A percentile compares a stretch with the other conserved stretches of the same genome.
phyloP scores from a whole-genome alignment of 2,113 vertebrate genomes.

The Antechinus flavipes region DNA sequence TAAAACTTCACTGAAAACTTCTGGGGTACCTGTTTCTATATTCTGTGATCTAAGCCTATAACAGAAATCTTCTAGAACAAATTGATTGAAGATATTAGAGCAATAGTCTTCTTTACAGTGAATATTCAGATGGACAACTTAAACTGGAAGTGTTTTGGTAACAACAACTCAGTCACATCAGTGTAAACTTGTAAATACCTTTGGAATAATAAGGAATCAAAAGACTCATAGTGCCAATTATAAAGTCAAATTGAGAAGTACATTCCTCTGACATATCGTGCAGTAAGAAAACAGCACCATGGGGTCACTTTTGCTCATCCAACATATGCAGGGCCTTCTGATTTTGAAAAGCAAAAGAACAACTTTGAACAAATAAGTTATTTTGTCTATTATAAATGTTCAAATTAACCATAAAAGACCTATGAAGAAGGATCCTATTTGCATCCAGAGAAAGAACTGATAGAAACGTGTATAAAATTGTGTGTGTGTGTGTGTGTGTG shows the following conservation, averaged over 20 bases:
- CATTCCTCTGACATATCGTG: neutral
- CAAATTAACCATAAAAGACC: neutral
- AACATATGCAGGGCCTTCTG: neutral
- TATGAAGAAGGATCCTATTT: neutral
- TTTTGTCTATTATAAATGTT: neutral
- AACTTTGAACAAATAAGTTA: neutral
- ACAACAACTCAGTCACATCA: constrained; percentile 1
- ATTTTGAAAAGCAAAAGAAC: neutral
- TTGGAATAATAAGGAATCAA: neutral
- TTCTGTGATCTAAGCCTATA: neutral
- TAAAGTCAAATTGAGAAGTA: neutral
- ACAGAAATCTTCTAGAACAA: neutral
- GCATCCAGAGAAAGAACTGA: neutral
- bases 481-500: too few species aligned
- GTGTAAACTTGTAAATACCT: neutral
- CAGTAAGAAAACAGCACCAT: neutral
- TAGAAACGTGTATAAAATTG: too few species aligned
- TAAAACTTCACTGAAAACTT: neutral
- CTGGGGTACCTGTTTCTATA: neutral
- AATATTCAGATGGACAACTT: constrained; percentile 21
- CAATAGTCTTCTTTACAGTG: neutral
- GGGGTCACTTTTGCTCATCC: neutral
- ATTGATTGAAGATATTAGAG: neutral
- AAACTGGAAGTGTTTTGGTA: constrained; percentile 49
- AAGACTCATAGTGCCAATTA: neutral